Percentiles rank a stretch among this genome's conserved stretches.
Evolutionary conservation across 2,797 vertebrate genomes (phyloP).

Genomic region (Aphelocoma californica): DNA sequence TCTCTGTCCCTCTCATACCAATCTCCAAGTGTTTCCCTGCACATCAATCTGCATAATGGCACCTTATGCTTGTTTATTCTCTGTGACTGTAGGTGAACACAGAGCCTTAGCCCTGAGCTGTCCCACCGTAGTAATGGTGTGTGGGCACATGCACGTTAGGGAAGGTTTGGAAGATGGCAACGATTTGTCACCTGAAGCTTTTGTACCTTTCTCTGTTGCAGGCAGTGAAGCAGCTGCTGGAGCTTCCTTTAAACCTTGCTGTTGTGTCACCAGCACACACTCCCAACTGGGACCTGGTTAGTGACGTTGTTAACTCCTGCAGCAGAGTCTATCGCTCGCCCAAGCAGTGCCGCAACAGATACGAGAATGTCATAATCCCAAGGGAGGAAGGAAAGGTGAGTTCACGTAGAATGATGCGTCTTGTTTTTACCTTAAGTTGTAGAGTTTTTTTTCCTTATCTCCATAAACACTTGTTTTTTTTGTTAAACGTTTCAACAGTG

Average conservation of each 20-base stretch:
- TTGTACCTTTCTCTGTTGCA: slow-evolving; percentile 41
- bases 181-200: neutral
- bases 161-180: neutral
- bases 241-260: slow-evolving; percentile 89
- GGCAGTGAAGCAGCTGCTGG: slow-evolving; percentile 93
- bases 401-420: neutral
- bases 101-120: neutral
- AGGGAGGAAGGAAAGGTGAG: slow-evolving; percentile 94
- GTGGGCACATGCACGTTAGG: neutral
- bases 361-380: slow-evolving; percentile 93
- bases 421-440: slow-evolving; percentile 23
- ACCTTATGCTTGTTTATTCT: neutral
- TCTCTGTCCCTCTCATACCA: neutral
- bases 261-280: slow-evolving; percentile 93
- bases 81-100: neutral
- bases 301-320: slow-evolving; percentile 93
- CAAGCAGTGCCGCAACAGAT: slow-evolving; percentile 92
- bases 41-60: neutral
- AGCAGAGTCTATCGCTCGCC: slow-evolving; percentile 94
- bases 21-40: neutral
- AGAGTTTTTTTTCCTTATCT: slow-evolving; percentile 47
- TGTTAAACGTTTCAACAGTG: slow-evolving; percentile 57
- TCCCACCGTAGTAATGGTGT: neutral
- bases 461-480: slow-evolving; percentile 25
- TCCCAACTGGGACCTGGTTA: slow-evolving; percentile 95